Evolutionary conservation across 2,113 vertebrate genomes (phyloP).

Genomic region (Butorides virescens): DNA sequence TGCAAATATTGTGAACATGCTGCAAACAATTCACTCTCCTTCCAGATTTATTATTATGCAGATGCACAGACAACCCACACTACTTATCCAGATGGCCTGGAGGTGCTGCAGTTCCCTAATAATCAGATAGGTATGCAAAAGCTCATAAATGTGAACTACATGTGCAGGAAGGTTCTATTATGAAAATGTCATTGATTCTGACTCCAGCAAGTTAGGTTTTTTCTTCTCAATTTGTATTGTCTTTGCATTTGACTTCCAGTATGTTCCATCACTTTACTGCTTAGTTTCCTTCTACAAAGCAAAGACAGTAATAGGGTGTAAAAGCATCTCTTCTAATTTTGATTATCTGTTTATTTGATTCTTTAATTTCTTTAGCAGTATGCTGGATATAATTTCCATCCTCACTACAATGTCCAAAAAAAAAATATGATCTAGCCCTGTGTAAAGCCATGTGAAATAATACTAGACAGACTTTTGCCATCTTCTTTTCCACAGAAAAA

Average conservation of each 20-base stretch:
- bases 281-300: neutral
- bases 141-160: neutral
- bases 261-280: neutral
- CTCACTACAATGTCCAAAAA: neutral
- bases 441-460: neutral
- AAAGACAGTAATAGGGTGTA: neutral
- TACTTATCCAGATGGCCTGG: conserved; percentile 68
- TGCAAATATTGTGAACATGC: neutral
- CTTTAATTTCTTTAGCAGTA: neutral
- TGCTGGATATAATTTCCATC: neutral
- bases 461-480: neutral
- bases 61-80: conserved; percentile 70
- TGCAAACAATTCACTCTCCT: neutral
- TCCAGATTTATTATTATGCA: conserved; percentile 78
- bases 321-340: neutral
- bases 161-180: neutral
- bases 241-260: neutral
- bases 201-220: neutral
- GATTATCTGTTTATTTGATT: neutral
- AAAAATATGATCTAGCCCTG: neutral
- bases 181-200: neutral
- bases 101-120: conserved; percentile 74
- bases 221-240: neutral
- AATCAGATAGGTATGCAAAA: conserved; percentile 76
- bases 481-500: conserved; percentile 71